A percentile compares a stretch with the other conserved stretches of the same genome.
Conservation (phyloP, 2,888 invertebrate genomes). For the Drosophila prostipennis region DNA sequence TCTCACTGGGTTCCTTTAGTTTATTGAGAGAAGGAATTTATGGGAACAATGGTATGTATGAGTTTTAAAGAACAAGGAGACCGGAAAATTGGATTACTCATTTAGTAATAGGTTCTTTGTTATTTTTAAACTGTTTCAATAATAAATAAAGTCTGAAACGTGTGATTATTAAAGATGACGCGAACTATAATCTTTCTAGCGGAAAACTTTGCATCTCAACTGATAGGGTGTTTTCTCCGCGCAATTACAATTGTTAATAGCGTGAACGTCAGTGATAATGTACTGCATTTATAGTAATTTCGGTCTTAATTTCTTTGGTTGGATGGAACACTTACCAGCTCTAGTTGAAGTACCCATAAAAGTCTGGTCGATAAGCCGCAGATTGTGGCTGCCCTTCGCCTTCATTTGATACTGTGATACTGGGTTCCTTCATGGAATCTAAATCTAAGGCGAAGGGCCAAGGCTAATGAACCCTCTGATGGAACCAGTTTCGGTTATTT, state of each 20-base stretch:
- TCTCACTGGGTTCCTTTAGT: constrained; percentile 22
- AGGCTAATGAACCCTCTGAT: constrained; percentile 55
- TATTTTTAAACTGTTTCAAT: constrained; percentile 1
- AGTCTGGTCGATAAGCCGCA: constrained; percentile 16
- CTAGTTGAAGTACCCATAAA: not conserved
- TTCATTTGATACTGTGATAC: constrained; percentile 16
- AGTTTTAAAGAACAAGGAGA: not conserved
- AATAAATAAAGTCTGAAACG: constrained; percentile 7
- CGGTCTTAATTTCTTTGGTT: too few relatives aligned
- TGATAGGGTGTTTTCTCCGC: constrained; percentile 23
- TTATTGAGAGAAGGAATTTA: constrained; percentile 1
- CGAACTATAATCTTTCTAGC: not conserved
- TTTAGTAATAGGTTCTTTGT: constrained; percentile 5
- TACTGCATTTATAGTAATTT: too few relatives aligned
- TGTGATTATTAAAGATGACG: constrained; percentile 7
- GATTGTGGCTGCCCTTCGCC: constrained; percentile 34
- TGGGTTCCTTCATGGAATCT: constrained; percentile 21
- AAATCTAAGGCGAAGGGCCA: constrained; percentile 47
- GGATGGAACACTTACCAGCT: not conserved
- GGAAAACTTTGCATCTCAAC: constrained; percentile 24
- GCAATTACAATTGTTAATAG: constrained; percentile 8
- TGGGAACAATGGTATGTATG: not conserved
- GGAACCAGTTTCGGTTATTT: constrained; percentile 27
- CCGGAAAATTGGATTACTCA: constrained; percentile 4
- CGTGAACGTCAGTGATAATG: not conserved